Conservation (phyloP, 2,888 invertebrate species). For the Drosophila subsilvestris region DNA sequence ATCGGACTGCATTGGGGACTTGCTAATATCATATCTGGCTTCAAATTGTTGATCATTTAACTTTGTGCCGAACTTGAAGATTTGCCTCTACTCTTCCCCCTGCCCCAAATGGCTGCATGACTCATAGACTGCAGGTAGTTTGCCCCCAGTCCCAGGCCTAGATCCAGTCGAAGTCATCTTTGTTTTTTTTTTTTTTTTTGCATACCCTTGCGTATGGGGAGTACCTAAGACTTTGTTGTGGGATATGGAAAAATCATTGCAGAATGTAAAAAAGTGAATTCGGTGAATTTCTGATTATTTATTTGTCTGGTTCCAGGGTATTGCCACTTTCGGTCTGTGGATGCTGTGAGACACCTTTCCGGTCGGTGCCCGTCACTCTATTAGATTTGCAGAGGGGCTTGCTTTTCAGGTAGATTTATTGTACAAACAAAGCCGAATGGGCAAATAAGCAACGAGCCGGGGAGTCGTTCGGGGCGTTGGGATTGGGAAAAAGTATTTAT, state of each 20-base stretch:
- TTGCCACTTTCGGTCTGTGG: not conserved
- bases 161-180: conserved; percentile 5
- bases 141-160: conserved; percentile 14
- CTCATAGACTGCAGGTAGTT: conserved; percentile 53
- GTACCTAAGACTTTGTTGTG: too few species aligned
- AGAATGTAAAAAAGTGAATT: too few species aligned
- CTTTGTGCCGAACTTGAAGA: conserved; percentile 38
- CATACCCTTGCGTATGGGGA: conserved; percentile 40
- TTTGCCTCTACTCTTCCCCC: conserved; percentile 20
- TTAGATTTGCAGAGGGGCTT: conserved; percentile 56
- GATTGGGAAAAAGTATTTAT: conserved; percentile 44
- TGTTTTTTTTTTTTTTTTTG: not conserved
- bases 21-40: conserved; percentile 75
- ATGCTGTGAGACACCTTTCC: not conserved
- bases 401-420: conserved; percentile 71
- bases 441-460: conserved; percentile 60
- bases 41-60: conserved; percentile 65
- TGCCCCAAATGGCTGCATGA: conserved; percentile 39
- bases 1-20: conserved; percentile 38
- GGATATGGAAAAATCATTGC: too few species aligned
- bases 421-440: conserved; percentile 66
- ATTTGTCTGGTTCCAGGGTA: conserved; percentile 9
- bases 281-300: too few species aligned
- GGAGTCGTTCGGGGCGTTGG: conserved; percentile 31
- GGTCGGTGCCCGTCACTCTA: conserved; percentile 43